Percentiles rank a stretch among this genome's conserved stretches.
Evolutionary conservation across 2,888 invertebrate genomes (phyloP).

Genomic region (Orthosia gracilis): DNA sequence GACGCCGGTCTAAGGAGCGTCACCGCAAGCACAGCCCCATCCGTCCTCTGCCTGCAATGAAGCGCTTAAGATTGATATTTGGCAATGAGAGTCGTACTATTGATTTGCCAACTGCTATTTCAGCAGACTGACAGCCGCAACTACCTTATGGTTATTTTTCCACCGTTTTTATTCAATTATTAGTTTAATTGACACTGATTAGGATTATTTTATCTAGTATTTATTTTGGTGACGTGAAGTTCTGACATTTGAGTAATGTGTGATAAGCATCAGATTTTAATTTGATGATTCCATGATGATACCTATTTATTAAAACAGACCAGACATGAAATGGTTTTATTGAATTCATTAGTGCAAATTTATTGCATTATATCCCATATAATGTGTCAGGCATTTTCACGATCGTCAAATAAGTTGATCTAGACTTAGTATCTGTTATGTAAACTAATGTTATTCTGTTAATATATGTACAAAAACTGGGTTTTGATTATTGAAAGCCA

Average conservation of each 20-base stretch:
- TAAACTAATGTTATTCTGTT: slow-evolving; percentile 48
- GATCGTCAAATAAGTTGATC: slow-evolving; percentile 60
- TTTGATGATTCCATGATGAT: slow-evolving; percentile 83
- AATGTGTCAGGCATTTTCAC: slow-evolving; percentile 55
- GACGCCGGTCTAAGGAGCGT: slow-evolving; percentile 88
- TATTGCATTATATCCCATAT: slow-evolving; percentile 41
- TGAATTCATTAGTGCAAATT: slow-evolving; percentile 72
- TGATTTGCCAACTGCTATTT: slow-evolving; percentile 95
- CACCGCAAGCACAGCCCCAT: slow-evolving; percentile 89
- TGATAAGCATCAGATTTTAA: slow-evolving; percentile 84
- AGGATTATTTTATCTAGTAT: slow-evolving; percentile 89
- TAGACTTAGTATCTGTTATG: slow-evolving; percentile 46
- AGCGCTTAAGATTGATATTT: slow-evolving; percentile 96
- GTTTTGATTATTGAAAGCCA: slow-evolving; percentile 50
- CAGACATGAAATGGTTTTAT: slow-evolving; percentile 72
- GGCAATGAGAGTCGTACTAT: slow-evolving; percentile 97
- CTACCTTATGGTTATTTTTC: slow-evolving; percentile 86
- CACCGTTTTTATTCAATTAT: slow-evolving; percentile 90
- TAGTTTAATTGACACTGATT: slow-evolving; percentile 90
- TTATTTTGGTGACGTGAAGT: slow-evolving; percentile 87
- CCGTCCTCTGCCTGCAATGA: slow-evolving; percentile 94
- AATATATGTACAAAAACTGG: slow-evolving; percentile 43
- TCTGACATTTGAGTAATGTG: slow-evolving; percentile 84
- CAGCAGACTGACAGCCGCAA: slow-evolving; percentile 90
- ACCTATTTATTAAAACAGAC: slow-evolving; percentile 79